Base-by-base conservation (phyloP, 2,797 vertebrate species). In the Danionella dracula region DNA sequence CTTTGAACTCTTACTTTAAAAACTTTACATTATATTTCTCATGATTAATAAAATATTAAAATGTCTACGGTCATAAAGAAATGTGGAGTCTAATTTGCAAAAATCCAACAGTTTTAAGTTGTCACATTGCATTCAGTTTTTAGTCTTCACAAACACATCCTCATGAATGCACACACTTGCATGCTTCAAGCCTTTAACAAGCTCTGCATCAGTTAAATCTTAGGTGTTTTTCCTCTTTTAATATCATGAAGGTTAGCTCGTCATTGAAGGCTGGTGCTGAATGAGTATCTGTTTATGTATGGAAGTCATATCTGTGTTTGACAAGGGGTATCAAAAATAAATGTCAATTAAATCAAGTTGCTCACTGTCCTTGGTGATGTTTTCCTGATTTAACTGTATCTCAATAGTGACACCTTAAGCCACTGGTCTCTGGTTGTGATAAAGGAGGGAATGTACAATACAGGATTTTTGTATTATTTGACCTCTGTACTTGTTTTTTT, bases 321-420 rank as follows among this genome's bases (percentile, higher is more conserved):
- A 61, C 27, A 51, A 27, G 41, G 20, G 15, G 13, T 41, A 32
- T 62, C 11, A 48, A 46, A 27, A 42, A 57, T 8, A n/a, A 64
- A 71, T 60, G 58, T 54, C 27, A 64, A 60, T 49, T 68, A 27
- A 68, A 67, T 53, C 5, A 46, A 40, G 58, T 53, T 58, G 65
- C 59, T 27, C 53, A 59, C 19, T 38, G 61, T 31, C 27, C 44
- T 46, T 58, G 29, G 58, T n/a, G 35, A 59, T 59, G 37, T 64
- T 48, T 67, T 61, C 37, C 53, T 49, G 35, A 59, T 67, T 53
- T 53, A 71, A 49, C 54, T 64, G 12, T 11, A 44, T 64, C 68
- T 62, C 2, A 48, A 12, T 45, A 13, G 13, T 51, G 46, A 15
- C 12, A 42, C 23, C 44, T 29, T 50, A 51, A 72, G 68, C 56